Evolutionary conservation across 2,888 invertebrate genomes (phyloP), one percentile per base, ranked within the genome.

Genomic region (Sialis lutaria): DNA sequence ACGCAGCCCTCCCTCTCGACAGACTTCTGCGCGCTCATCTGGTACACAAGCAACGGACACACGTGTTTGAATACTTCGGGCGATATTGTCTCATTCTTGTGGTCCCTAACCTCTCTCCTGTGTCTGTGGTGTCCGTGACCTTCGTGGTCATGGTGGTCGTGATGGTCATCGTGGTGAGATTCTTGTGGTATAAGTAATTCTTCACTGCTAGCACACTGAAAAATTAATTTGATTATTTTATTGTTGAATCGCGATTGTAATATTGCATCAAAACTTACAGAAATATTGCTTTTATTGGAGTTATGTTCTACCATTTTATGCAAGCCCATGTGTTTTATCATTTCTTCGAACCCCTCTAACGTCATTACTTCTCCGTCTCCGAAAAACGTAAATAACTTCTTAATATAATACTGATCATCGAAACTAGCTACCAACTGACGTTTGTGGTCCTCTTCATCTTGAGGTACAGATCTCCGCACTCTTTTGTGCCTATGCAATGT

Each of bases 41-140:
- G 79, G 59, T 81, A 81, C 8, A 83, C 60, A 10, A 83, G 65
- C 41, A 78, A 73, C 2, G 82, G 83, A 54, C 82, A 83, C 34
- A 81, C 64, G 33, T 74, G 64, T 40, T 10, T 43, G 13, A 37
- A 22, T 49, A 42, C 4, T 10, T 6, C 7, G 9, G 37, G 33
- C 7, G 40, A n/a, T n/a, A 46, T 22, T 9, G 46, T 40, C 8
- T 42, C 33, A 42, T 45, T 37, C 7, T 37, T 12, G n/a, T 37
- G 10, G 40, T 7, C 42, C 33, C 32, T 44, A 13, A 31, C 32
- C 33, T 46, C 5, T 60, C 45, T 2, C 55, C 7, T 12, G 6
- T 37, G 10, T 7, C 10, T 10, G 12, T 37, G n/a, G 12, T 37
- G 37, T 10, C n/a, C 51, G 40, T 55, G 51, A 42, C 7, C 57